Evolutionary conservation across 2,888 invertebrate species (phyloP).

Genomic region (Thymelicus acteon): DNA sequence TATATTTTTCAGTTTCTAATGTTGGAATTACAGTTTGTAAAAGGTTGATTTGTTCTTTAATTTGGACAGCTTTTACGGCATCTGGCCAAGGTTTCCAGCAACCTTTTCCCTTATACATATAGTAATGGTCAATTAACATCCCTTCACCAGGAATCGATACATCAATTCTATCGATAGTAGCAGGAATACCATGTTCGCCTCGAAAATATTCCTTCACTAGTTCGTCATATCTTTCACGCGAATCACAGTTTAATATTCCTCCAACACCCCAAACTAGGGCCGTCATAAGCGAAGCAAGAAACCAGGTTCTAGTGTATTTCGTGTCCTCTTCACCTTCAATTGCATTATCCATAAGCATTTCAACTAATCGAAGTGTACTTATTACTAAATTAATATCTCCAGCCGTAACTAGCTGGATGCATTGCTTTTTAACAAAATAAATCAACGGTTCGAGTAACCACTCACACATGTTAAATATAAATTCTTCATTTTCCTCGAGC

Average conservation of each 20-base stretch:
- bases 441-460: slow-evolving; percentile 93
- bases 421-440: slow-evolving; percentile 89
- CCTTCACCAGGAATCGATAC: slow-evolving; percentile 91
- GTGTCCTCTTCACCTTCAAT: slow-evolving; percentile 88
- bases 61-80: slow-evolving; percentile 82
- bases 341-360: slow-evolving; percentile 91
- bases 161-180: slow-evolving; percentile 87
- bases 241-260: slow-evolving; percentile 90
- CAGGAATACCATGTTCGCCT: slow-evolving; percentile 72
- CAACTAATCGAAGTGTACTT: slow-evolving; percentile 89
- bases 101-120: slow-evolving; percentile 92
- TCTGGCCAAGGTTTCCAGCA: slow-evolving; percentile 95
- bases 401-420: slow-evolving; percentile 86
- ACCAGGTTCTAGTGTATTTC: slow-evolving; percentile 88
- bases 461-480: slow-evolving; percentile 86
- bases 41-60: slow-evolving; percentile 86
- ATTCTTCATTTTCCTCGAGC: slow-evolving; percentile 85
- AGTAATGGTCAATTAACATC: slow-evolving; percentile 91
- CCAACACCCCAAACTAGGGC: slow-evolving; percentile 94
- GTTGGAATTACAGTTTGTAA: slow-evolving; percentile 93
- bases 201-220: slow-evolving; percentile 83
- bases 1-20: slow-evolving; percentile 92
- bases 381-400: slow-evolving; percentile 90
- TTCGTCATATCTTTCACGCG: slow-evolving; percentile 88
- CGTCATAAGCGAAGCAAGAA: slow-evolving; percentile 90